A percentile compares a stretch with the other conserved stretches of the same genome.
phyloP scores from a whole-genome alignment of 2,888 invertebrate genomes.

The Helleia helle region DNA sequence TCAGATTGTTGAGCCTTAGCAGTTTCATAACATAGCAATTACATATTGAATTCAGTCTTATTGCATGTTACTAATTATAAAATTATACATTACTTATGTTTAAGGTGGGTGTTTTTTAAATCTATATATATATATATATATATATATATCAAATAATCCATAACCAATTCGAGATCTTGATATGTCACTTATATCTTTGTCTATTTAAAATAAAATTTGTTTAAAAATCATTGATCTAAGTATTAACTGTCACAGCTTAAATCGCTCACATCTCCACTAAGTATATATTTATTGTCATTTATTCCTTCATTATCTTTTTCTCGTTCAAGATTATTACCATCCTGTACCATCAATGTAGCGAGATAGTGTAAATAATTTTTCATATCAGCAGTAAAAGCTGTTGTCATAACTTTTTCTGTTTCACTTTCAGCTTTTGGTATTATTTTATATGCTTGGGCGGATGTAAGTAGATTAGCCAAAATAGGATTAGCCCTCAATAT shows the following conservation, averaged over 20 bases:
- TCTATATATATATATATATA: no score
- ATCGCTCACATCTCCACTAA: no score
- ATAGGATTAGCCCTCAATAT: conserved; percentile 55
- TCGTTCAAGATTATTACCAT: conserved; percentile 9
- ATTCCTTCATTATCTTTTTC: no score
- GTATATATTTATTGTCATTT: no score
- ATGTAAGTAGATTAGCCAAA: conserved; percentile 44
- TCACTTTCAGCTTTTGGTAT: conserved; percentile 30
- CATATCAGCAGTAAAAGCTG: conserved; percentile 45
- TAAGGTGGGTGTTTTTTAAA: neutral
- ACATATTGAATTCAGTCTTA: neutral
- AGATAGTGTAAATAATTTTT: conserved; percentile 45
- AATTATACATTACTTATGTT: neutral
- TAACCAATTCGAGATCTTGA: neutral
- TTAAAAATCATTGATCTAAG: no score
- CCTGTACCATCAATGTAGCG: conserved; percentile 25
- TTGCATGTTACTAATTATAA: neutral
- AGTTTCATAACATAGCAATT: no score
- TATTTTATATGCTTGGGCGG: conserved; percentile 26
- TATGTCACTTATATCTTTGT: no score
- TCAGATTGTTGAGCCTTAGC: no score
- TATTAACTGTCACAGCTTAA: no score
- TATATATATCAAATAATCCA: neutral
- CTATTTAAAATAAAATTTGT: no score
- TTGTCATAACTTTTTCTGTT: conserved; percentile 47